Evolutionary conservation across 2,888 invertebrate genomes (phyloP).

Genomic region (Lordiphosa fenestrarum): DNA sequence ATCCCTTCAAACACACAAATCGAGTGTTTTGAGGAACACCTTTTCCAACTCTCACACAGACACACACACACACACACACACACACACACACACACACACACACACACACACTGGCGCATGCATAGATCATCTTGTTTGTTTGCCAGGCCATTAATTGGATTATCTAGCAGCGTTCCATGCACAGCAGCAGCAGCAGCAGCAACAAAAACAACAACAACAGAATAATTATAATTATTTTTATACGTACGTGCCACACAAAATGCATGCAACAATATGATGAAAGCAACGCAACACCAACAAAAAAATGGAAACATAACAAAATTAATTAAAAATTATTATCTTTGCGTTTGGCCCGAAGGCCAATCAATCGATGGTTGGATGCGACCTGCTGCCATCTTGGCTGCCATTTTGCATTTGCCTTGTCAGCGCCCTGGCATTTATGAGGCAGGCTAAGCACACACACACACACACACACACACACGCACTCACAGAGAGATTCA

Average conservation of each 20-base stretch:
- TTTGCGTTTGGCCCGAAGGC: constrained; percentile 29
- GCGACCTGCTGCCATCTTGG: constrained; percentile 11
- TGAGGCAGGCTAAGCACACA: constrained; percentile 3
- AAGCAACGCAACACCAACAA: constrained; percentile 1
- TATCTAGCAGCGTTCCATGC: constrained; percentile 49
- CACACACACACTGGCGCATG: too few relatives aligned
- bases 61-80: too few relatives aligned
- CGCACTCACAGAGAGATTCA: background rate
- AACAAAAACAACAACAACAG: constrained; percentile 20
- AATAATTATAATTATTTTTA: constrained; percentile 18
- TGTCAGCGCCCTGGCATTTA: constrained; percentile 26
- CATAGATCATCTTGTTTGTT: constrained; percentile 16
- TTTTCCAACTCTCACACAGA: background rate
- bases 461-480: background rate
- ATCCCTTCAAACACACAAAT: too few relatives aligned
- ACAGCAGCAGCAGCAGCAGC: constrained; percentile 20
- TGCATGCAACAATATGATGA: constrained; percentile 2
- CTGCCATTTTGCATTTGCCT: constrained; percentile 19
- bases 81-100: too few relatives aligned
- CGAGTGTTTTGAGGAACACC: constrained; percentile 1
- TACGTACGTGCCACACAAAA: constrained; percentile 6
- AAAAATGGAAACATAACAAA: constrained; percentile 1
- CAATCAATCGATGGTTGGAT: constrained; percentile 36
- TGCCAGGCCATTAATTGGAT: constrained; percentile 59
- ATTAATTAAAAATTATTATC: constrained; percentile 43